phyloP scores from a whole-genome alignment of 1,140 invertebrate species.

The Drosophila oshimai region DNA sequence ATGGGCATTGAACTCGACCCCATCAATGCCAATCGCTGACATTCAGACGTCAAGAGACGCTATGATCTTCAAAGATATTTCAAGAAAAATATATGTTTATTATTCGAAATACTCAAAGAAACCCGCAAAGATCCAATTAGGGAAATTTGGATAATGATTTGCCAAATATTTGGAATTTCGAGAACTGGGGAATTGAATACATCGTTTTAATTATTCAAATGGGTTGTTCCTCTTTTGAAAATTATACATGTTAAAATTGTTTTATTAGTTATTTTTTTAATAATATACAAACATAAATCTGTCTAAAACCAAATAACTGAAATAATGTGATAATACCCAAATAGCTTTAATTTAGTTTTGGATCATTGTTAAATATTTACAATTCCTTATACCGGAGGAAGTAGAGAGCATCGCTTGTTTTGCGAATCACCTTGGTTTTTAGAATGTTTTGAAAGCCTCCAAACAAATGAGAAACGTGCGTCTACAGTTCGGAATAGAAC shows the following conservation, averaged over 20 bases:
- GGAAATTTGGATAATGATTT: background rate
- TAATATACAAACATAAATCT: too few relatives aligned
- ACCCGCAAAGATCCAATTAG: slow-evolving; percentile 1
- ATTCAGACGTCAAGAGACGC: slow-evolving; percentile 45
- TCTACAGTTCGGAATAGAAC: background rate
- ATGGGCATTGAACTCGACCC: slow-evolving; percentile 72
- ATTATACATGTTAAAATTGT: background rate
- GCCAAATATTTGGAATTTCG: background rate
- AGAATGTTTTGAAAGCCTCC: slow-evolving; percentile 6
- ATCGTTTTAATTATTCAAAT: background rate
- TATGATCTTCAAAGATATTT: slow-evolving; percentile 59
- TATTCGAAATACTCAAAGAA: slow-evolving; percentile 23
- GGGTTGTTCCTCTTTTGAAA: background rate
- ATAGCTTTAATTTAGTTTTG: too few relatives aligned
- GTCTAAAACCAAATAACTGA: too few relatives aligned
- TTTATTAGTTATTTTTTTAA: background rate
- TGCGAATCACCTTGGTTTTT: slow-evolving; percentile 15
- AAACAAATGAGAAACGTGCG: background rate
- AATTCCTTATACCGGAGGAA: background rate
- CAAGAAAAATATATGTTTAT: slow-evolving; percentile 36
- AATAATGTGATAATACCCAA: too few relatives aligned
- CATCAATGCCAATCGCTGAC: slow-evolving; percentile 62
- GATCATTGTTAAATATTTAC: too few relatives aligned
- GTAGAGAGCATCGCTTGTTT: background rate
- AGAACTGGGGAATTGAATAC: too few relatives aligned